Evolutionary conservation across 2,797 vertebrate species (phyloP).

Genomic region (Spinus pinus): DNA sequence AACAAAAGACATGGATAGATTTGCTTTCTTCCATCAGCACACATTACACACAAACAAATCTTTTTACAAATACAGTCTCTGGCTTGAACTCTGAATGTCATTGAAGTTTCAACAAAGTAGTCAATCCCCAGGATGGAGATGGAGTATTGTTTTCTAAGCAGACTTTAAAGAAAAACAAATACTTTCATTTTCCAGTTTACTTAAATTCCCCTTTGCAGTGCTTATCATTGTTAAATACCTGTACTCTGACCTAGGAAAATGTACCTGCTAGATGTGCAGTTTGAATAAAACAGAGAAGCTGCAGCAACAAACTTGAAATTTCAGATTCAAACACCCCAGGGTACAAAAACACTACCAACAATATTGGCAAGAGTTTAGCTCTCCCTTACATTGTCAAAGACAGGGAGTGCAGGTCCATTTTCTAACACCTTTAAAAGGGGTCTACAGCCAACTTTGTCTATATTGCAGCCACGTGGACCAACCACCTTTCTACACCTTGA

Average conservation of each 20-base stretch:
- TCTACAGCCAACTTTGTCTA: not conserved
- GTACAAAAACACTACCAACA: not conserved
- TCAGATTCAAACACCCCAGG: accelerated
- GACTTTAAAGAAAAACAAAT: not conserved
- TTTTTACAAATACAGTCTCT: not conserved
- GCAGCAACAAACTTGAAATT: not conserved
- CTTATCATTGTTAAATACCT: not conserved
- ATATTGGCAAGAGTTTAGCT: not conserved
- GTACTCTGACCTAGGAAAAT: not conserved
- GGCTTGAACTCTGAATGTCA: not conserved
- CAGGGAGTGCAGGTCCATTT: not conserved
- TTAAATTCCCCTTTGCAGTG: not conserved
- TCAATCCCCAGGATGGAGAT: not conserved
- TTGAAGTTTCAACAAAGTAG: not conserved
- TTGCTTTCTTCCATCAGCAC: not conserved
- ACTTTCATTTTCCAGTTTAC: not conserved
- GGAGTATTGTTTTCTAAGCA: not conserved
- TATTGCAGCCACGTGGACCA: not conserved
- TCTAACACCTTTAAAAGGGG: not conserved
- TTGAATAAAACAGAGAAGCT: not conserved
- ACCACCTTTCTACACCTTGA: not conserved
- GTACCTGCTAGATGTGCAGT: not conserved
- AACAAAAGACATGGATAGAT: not conserved
- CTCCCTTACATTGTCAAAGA: not conserved
- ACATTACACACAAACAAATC: not conserved